These are phyloP conservation scores for Pempheris klunzingeri DNA, from an alignment of 2,797 vertebrate genomes.

Conservation along the genomic window DNA sequence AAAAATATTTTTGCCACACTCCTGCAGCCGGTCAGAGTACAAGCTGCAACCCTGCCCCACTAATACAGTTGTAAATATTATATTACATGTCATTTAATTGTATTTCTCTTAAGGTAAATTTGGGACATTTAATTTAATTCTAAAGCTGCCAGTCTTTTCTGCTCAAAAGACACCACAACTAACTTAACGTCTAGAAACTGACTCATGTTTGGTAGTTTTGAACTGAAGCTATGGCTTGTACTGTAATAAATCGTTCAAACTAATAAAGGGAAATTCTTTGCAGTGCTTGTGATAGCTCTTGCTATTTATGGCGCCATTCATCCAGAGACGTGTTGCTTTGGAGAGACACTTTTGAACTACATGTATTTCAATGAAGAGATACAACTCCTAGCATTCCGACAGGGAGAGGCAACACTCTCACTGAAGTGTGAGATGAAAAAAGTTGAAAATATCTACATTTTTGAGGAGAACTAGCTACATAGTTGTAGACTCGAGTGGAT, in stretches of 20 bases:
- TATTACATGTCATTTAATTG: too few species aligned
- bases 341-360: conserved; percentile 23
- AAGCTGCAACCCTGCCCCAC: not conserved
- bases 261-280: conserved; percentile 23
- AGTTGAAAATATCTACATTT: not conserved
- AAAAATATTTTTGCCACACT: not conserved
- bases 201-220: not conserved
- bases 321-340: conserved; percentile 25
- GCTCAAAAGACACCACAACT: not conserved
- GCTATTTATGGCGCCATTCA: conserved; percentile 15
- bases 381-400: not conserved
- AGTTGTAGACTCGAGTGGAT: not conserved
- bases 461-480: not conserved
- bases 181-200: not conserved
- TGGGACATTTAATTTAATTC: not conserved
- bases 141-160: not conserved
- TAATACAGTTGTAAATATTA: too few species aligned
- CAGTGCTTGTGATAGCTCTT: conserved; percentile 2
- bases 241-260: conserved; percentile 18
- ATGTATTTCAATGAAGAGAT: conserved; percentile 13
- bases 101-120: not conserved
- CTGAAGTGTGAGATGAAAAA: not conserved
- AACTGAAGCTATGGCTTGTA: not conserved
- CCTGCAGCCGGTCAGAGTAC: not conserved
- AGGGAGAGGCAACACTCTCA: not conserved